A percentile compares a stretch with the other conserved stretches of the same genome.
Evolutionary conservation across 35 echinoderm and acorn worm species (phyloP).

Genomic region (Anneissia japonica): DNA sequence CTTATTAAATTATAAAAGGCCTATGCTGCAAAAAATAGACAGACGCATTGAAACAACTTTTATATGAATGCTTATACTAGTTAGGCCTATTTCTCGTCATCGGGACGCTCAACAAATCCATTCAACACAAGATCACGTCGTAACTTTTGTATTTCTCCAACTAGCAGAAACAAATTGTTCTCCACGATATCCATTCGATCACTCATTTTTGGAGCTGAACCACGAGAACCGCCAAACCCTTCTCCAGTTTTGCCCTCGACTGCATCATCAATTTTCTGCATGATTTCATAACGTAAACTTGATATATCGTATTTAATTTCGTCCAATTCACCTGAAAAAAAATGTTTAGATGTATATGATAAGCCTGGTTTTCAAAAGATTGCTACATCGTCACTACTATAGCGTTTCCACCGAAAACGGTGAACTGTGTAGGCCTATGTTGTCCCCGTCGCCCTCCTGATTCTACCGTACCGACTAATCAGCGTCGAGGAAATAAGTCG

Average conservation of each 20-base stretch:
- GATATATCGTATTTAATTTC: slow-evolving; percentile 24
- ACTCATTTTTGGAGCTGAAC: neutral
- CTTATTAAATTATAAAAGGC: no score
- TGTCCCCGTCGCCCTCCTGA: no score
- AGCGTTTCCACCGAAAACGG: neutral
- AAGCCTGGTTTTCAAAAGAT: neutral
- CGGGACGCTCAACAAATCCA: neutral
- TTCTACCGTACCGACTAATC: no score
- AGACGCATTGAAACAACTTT: no score
- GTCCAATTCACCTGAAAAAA: slow-evolving; percentile 4
- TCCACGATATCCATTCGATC: neutral
- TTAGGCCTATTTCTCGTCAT: neutral
- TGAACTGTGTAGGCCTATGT: no score
- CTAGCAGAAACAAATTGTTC: neutral
- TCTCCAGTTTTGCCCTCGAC: neutral
- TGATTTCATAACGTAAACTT: slow-evolving; percentile 1
- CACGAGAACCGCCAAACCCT: neutral
- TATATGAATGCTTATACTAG: no score
- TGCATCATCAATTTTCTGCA: neutral
- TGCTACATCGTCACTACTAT: neutral
- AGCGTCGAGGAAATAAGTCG: no score
- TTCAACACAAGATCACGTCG: neutral
- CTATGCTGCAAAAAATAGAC: no score
- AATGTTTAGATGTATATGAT: neutral
- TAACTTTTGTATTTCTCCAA: neutral